Base-by-base conservation (phyloP, 2,888 invertebrate genomes). In the Icerya purchasi region DNA sequence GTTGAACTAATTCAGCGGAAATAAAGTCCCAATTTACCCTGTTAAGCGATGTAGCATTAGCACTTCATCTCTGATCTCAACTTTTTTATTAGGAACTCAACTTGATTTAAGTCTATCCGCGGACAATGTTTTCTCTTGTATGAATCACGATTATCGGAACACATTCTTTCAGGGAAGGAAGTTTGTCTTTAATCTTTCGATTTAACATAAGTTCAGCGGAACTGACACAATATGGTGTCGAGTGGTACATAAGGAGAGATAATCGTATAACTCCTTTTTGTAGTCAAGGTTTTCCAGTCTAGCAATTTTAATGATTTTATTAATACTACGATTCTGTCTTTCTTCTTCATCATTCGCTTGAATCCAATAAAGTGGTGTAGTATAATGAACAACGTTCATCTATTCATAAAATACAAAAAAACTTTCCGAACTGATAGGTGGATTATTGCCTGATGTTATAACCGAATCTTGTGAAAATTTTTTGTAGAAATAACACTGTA, bases 341-440 rank as follows among this genome's bases (percentile, higher is more conserved):
- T 58, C 53, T 1, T 53, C 36, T 53, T 58, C 53, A n/a, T n/a
- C n/a, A 53, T 58, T 58, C 1, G 58, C 58, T 53, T 53, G 53
- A 21, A 53, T 2, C 58, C 58, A 58, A 58, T 36, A 21, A 1
- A 49, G 36, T 21, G 53, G 10, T 18, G 53, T 53, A 2, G 8
- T 58, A 21, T 53, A 20, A 21, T 58, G 58, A 1, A 3, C 20
- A 53, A 58, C 53, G 1, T 53, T 36, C 21, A 1, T 20, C 18
- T 36, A 1, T 2, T 3, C 1, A 21, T 49, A 58, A 25, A 36
- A 58, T 10, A 21, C 21, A 1, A 3, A 21, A 53, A 58, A 53
- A 3, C 53, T 14, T 2, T 14, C 23, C 1, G 36, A 53, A 14
- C 1, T 3, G 21, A 58, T 36, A 18, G 25, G 58, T n/a, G 58